Base-by-base conservation (phyloP, 23 tunicate genomes). In the Corella eumyota region DNA sequence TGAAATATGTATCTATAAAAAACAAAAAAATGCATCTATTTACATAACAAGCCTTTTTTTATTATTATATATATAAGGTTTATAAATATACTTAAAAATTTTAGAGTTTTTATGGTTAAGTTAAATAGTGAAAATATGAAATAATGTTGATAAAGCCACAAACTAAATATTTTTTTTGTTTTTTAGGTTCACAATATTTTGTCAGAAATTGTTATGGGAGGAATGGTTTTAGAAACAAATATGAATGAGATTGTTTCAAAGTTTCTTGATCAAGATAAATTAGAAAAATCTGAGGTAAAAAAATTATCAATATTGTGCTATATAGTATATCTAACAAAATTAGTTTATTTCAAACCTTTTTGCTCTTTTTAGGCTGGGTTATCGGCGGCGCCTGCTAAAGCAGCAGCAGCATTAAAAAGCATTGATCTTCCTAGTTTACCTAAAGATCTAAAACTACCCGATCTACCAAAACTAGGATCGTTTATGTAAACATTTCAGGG, bases 161-260 rank as follows among this genome's bases (percentile, higher is more conserved):
- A n/a, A n/a, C n/a, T n/a, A n/a, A n/a, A n/a, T n/a, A n/a, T n/a
- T n/a, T n/a, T n/a, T n/a, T n/a, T n/a, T n/a, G 15, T 24, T 37
- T 25, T 53, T 3, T 30, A 88, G 96, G 96, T 88, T 6, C 93
- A 72, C 4, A 25, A 75, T 44, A 92, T 92, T 27, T 61, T 92
- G 13, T 58, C 84, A 1, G 98, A 92, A 36, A 92, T 92, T 59
- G 93, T 92, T 0, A 92, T 92, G 98, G 98, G 98, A 2, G 98
- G 98, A 52, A 92, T 92, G 98, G 98, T 92, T 11, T 51, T 92
- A 26, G 98, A 92, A 65, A 92, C 98, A 31, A 92, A 83, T 67
- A 82, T 92, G 86, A 73, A 92, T 36, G 98, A 92, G 58, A 83
- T 92, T 45, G 80, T 72, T 17, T 35, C 80, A n/a, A 65, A 77